Conservation (phyloP, 2,888 invertebrate species). For the Pollenia angustigena region DNA sequence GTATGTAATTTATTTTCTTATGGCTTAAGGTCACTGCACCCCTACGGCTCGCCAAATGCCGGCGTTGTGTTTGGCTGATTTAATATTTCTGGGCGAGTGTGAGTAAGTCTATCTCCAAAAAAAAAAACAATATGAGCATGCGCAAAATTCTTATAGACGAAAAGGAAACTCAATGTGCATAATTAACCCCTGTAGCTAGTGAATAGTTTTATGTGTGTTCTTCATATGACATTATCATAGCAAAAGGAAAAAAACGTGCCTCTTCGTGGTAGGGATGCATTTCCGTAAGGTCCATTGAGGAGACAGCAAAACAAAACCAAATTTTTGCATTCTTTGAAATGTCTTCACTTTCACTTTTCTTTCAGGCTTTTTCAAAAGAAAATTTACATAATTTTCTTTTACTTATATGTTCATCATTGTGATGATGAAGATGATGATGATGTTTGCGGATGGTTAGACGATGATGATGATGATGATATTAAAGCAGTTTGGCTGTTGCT, state of each 20-base stretch:
- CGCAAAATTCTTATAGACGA: slow-evolving; percentile 27
- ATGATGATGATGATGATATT: slow-evolving; percentile 7
- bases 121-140: slow-evolving; percentile 2
- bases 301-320: slow-evolving; percentile 29
- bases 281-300: slow-evolving; percentile 43
- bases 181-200: slow-evolving; percentile 64
- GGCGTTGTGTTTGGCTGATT: slow-evolving; percentile 5
- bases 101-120: not conserved
- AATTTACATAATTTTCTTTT: slow-evolving; percentile 68
- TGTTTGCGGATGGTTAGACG: slow-evolving; percentile 28
- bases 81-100: not conserved
- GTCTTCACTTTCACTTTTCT: slow-evolving; percentile 67
- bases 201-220: slow-evolving; percentile 16
- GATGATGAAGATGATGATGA: slow-evolving; percentile 9
- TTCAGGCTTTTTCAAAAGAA: slow-evolving; percentile 40
- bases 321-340: slow-evolving; percentile 63
- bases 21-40: slow-evolving; percentile 68
- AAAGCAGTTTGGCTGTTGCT: slow-evolving; percentile 30
- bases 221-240: slow-evolving; percentile 26
- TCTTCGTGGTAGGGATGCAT: slow-evolving; percentile 27
- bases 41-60: slow-evolving; percentile 49
- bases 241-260: slow-evolving; percentile 40
- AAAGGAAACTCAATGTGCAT: slow-evolving; percentile 30
- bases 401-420: not conserved
- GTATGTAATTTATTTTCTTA: slow-evolving; percentile 31